Percentiles rank a stretch among this genome's conserved stretches.
These are phyloP conservation scores for Cryptomyrus ogoouensis DNA, from an alignment of 2,113 vertebrate genomes.

Conservation along the genomic window DNA sequence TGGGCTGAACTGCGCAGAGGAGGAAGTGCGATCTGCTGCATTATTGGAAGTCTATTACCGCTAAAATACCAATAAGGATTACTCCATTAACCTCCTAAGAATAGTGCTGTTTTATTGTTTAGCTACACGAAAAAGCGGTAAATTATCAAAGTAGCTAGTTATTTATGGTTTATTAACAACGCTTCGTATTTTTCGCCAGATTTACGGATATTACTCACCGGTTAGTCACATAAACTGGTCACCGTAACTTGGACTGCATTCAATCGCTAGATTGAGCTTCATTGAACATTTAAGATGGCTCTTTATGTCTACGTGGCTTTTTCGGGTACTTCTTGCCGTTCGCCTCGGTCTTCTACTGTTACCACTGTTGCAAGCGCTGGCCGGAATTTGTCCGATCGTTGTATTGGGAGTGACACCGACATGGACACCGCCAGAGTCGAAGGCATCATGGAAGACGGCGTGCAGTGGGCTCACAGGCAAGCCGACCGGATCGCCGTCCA, in stretches of 20 bases:
- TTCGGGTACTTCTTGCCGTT: background rate
- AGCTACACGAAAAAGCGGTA: background rate
- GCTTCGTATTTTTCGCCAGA: background rate
- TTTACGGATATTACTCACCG: background rate
- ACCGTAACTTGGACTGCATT: background rate
- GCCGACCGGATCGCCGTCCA: background rate
- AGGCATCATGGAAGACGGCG: constrained; percentile 30
- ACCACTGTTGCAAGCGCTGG: constrained; percentile 29
- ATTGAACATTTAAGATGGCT: constrained; percentile 40
- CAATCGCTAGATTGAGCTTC: background rate
- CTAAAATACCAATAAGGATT: background rate
- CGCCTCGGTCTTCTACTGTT: constrained; percentile 16
- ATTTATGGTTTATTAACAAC: background rate
- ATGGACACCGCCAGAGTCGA: constrained; percentile 20
- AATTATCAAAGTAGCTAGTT: background rate
- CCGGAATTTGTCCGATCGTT: constrained; percentile 38
- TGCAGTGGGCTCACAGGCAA: constrained; percentile 22
- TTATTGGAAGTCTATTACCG: background rate
- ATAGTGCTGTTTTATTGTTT: background rate
- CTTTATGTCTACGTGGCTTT: background rate
- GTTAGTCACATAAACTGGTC: background rate
- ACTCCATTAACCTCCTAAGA: background rate
- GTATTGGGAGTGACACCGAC: constrained; percentile 19
- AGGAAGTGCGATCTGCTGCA: background rate
- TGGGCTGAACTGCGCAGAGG: background rate